A percentile compares a stretch with the other conserved stretches of the same genome.
Evolutionary conservation across 2,113 vertebrate species (phyloP).

Genomic region (Zosterops japonicus): DNA sequence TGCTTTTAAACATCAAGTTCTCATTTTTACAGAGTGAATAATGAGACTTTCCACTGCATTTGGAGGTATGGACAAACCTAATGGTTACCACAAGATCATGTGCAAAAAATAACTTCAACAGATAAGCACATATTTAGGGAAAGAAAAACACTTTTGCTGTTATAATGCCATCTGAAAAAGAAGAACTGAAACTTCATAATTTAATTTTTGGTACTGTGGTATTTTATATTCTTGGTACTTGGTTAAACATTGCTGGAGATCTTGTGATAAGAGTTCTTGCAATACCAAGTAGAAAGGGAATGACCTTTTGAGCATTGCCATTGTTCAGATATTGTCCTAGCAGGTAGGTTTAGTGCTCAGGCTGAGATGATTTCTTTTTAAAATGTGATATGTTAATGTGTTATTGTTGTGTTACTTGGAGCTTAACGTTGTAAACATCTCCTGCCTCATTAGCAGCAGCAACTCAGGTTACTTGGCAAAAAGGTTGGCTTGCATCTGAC

Average conservation of each 20-base stretch:
- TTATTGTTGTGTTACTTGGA: neutral
- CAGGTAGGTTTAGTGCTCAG: neutral
- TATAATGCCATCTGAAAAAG: neutral
- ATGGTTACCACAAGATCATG: neutral
- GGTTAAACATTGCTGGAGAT: conserved; percentile 52
- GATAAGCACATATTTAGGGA: neutral
- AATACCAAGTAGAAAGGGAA: neutral
- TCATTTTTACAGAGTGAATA: neutral
- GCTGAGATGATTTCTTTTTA: neutral
- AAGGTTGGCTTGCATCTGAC: neutral
- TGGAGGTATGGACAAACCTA: neutral
- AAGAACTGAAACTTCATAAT: neutral
- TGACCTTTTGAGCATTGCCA: neutral
- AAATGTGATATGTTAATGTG: neutral
- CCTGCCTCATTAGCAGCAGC: neutral
- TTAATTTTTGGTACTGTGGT: neutral
- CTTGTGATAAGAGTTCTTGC: neutral
- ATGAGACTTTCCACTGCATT: neutral
- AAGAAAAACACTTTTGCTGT: neutral
- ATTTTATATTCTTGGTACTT: neutral
- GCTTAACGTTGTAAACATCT: conserved; percentile 10
- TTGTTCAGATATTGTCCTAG: neutral
- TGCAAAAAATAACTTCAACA: neutral
- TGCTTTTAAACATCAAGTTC: neutral
- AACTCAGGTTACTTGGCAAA: neutral